phyloP scores from a whole-genome alignment of 2,113 vertebrate genomes.

The Sturnus vulgaris region DNA sequence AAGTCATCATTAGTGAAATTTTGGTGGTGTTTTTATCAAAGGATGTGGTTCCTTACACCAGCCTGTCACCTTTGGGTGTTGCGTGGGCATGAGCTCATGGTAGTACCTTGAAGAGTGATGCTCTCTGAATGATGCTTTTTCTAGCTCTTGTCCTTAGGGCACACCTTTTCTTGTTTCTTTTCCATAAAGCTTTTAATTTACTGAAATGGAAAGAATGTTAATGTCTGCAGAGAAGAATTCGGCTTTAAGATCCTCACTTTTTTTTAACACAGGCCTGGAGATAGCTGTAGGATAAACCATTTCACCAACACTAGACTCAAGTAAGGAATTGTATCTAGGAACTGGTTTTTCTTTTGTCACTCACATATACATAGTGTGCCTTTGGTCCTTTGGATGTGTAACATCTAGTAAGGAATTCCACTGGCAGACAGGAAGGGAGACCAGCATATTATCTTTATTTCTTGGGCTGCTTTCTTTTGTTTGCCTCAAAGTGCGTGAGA shows the following conservation, averaged over 20 bases:
- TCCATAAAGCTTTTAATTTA: not conserved
- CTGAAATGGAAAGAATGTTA: not conserved
- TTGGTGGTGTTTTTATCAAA: not conserved
- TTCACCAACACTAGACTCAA: not conserved
- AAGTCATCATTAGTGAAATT: not conserved
- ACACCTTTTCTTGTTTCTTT: not conserved
- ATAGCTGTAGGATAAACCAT: not conserved
- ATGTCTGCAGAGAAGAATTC: not conserved
- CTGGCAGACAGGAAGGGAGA: not conserved
- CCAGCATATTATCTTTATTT: not conserved
- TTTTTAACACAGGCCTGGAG: not conserved
- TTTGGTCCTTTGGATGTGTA: not conserved
- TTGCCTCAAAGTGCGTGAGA: not conserved
- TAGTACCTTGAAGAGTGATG: not conserved
- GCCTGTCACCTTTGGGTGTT: not conserved
- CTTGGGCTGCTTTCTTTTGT: not conserved
- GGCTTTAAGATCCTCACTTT: not conserved
- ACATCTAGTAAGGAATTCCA: not conserved
- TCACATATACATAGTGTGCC: not conserved
- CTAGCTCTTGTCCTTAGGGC: not conserved
- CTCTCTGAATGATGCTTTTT: not conserved
- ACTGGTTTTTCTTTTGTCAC: not conserved
- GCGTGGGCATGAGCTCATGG: fast-evolving
- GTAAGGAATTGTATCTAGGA: not conserved
- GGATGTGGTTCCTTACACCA: not conserved